Evolutionary conservation across 2,888 invertebrate genomes (phyloP).

Genomic region (Zonitis immaculata): DNA sequence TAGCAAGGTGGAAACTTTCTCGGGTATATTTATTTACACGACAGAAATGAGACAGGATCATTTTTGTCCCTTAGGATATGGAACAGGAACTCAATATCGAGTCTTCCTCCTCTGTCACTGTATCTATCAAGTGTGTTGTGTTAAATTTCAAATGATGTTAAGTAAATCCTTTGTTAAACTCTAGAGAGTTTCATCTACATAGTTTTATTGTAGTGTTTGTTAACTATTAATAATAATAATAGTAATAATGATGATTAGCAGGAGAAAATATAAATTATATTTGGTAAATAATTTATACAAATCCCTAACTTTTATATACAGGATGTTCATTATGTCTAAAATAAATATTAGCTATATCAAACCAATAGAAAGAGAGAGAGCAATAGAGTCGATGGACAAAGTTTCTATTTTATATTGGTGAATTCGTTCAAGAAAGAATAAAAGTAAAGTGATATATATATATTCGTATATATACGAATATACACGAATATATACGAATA

Average conservation of each 20-base stretch:
- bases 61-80: constrained; percentile 6
- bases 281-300: neutral
- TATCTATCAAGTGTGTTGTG: neutral
- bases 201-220: neutral
- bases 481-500: no score
- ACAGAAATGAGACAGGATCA: constrained; percentile 7
- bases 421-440: no score
- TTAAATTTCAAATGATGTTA: neutral
- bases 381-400: no score
- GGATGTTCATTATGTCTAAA: no score
- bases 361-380: no score
- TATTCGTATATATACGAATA: no score
- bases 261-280: neutral
- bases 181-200: neutral
- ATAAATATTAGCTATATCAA: no score
- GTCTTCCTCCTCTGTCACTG: constrained; percentile 4
- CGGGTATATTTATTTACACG: constrained; percentile 10
- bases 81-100: constrained; percentile 11
- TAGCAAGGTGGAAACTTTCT: neutral
- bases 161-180: neutral
- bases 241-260: no score
- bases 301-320: no score
- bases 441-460: no score
- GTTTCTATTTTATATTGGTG: no score
- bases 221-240: neutral